Percentiles rank a stretch among this genome's conserved stretches.
Evolutionary conservation across 2,797 vertebrate species (phyloP).

Genomic region (Gambelia wislizenii): DNA sequence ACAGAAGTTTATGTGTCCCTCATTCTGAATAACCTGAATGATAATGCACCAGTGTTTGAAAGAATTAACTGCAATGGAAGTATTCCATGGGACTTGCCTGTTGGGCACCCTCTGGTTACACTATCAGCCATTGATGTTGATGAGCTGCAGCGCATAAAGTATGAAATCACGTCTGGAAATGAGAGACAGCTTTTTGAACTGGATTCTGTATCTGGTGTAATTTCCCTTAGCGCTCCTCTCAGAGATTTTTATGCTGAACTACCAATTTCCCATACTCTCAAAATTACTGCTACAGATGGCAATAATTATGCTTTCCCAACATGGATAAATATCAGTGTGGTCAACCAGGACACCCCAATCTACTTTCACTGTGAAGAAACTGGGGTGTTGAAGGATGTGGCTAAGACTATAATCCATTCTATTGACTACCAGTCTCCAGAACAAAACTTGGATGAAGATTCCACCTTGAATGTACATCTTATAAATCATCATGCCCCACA

Average conservation of each 20-base stretch:
- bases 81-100: conserved; percentile 82
- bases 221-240: conserved; percentile 85
- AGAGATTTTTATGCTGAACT: conserved; percentile 62
- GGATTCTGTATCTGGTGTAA: conserved; percentile 85
- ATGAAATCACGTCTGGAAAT: conserved; percentile 89
- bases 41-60: conserved; percentile 93
- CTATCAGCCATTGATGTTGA: conserved; percentile 93
- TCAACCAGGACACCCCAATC: conserved; percentile 75
- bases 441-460: conserved; percentile 83
- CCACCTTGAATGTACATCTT: conserved; percentile 87
- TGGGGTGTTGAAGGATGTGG: conserved; percentile 86
- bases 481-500: conserved; percentile 89
- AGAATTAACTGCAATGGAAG: conserved; percentile 89
- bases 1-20: conserved; percentile 89
- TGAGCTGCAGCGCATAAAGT: conserved; percentile 91
- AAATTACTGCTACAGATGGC: conserved; percentile 91
- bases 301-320: conserved; percentile 86
- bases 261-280: conserved; percentile 82
- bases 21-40: conserved; percentile 92
- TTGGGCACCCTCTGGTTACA: conserved; percentile 80
- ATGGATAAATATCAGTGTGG: conserved; percentile 87
- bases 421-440: conserved; percentile 85
- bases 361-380: conserved; percentile 89
- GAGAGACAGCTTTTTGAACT: conserved; percentile 89
- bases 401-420: conserved; percentile 90